Conservation (phyloP, 2,797 vertebrate genomes). For the Pteronotus mesoamericanus region DNA sequence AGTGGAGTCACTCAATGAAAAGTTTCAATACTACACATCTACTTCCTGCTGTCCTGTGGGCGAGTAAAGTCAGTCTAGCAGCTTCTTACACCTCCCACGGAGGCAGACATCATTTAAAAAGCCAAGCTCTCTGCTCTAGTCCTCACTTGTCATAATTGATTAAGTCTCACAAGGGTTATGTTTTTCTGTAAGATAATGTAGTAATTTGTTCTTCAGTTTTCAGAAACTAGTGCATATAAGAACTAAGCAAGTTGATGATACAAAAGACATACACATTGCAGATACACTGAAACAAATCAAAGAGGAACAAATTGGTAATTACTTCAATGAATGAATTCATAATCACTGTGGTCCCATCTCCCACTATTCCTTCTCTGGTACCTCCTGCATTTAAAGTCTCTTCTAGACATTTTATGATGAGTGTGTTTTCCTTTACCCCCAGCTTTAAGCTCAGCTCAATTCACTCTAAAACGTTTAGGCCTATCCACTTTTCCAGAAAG, state of each 20-base stretch:
- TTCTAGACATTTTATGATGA: not conserved
- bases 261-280: not conserved
- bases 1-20: not conserved
- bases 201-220: not conserved
- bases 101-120: not conserved
- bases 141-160: not conserved
- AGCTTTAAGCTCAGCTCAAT: not conserved
- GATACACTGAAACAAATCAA: not conserved
- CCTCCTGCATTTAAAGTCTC: not conserved
- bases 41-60: not conserved
- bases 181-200: not conserved
- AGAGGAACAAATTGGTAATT: not conserved
- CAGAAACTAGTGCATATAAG: not conserved
- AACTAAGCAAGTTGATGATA: not conserved
- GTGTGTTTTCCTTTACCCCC: not conserved
- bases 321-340: not conserved
- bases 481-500: not conserved
- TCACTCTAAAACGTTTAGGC: not conserved
- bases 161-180: not conserved
- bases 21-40: not conserved
- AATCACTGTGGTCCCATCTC: rapidly evolving
- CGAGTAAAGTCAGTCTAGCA: not conserved
- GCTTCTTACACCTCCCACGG: not conserved
- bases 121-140: not conserved
- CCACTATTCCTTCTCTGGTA: rapidly evolving